phyloP scores from a whole-genome alignment of 2,113 vertebrate species.

The Merops nubicus region DNA sequence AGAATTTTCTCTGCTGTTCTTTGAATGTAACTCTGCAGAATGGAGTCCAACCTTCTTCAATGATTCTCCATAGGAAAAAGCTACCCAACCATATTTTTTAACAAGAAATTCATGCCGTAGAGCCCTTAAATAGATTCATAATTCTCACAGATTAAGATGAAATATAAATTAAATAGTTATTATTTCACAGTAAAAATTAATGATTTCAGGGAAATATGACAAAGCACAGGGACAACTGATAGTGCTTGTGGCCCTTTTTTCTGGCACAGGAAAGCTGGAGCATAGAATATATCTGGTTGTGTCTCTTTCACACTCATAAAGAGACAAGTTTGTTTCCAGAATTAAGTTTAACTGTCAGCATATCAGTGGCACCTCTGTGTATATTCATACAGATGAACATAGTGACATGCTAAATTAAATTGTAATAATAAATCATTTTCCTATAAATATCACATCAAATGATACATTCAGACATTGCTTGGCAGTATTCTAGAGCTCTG shows the following conservation, averaged over 20 bases:
- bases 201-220: background rate
- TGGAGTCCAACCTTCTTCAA: no score
- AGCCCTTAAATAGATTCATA: background rate
- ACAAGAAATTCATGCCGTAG: background rate
- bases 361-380: background rate
- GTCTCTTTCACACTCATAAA: background rate
- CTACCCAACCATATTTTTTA: background rate
- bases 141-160: background rate
- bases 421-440: conserved; percentile 35
- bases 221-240: background rate
- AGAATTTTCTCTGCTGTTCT: no score
- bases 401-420: background rate
- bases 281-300: background rate
- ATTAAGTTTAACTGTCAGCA: background rate
- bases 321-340: background rate
- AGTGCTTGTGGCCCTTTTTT: background rate
- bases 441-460: conserved; percentile 1
- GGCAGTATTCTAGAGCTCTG: background rate
- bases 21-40: no score
- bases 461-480: conserved; percentile 10
- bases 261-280: background rate
- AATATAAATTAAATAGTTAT: background rate
- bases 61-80: background rate
- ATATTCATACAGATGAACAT: background rate
- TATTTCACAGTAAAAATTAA: background rate